Evolutionary conservation across 1,140 invertebrate species (phyloP), one percentile per base, ranked within the genome.

Genomic region (Drosophila grimshawi): DNA sequence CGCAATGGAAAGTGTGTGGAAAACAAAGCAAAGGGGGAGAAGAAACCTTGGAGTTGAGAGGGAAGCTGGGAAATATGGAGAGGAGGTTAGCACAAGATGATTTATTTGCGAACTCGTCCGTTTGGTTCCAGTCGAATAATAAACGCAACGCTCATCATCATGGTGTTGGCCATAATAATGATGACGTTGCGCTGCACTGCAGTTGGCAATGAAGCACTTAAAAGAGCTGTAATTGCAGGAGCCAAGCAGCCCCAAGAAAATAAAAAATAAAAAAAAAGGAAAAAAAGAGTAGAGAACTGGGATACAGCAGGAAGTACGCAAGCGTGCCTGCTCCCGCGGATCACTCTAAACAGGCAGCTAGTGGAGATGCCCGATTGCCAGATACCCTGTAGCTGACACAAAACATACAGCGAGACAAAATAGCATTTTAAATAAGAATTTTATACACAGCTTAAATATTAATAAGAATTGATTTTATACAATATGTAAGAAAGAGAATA

Each of bases 101-200:
- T 89, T 88, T 88, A 88, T 88, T 88, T 85, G 83, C 83, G 53
- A 89, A 89, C 72, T 88, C 80, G 85, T 85, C 83, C 85, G 80
- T 89, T 86, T 83, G 80, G 83, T 88, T 88, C 83, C 83, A 88
- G 76, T 73, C 80, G 73, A 88, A 89, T 88, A 85, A 88, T 85
- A 88, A 89, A 89, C 85, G 85, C 83, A 76, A 83, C 77, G 76
- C 81, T 61, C 61, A 81, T 82, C 70, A 48, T 29, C 45, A 29
- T 39, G 45, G 27, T 62, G 46, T 8, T 35, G 46, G 3, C 5
- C 8, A 66, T 46, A 48, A 65, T 60, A 80, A 88, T 86, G 80
- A 86, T 86, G 80, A 88, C 64, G 83, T 78, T 89, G 80, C 83
- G 83, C 83, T 80, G 83, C 83, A 80, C 75, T 88, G 83, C 85